Evolutionary conservation across 2,888 invertebrate genomes (phyloP).

Genomic region (Ashinkailepas kermadecensis): DNA sequence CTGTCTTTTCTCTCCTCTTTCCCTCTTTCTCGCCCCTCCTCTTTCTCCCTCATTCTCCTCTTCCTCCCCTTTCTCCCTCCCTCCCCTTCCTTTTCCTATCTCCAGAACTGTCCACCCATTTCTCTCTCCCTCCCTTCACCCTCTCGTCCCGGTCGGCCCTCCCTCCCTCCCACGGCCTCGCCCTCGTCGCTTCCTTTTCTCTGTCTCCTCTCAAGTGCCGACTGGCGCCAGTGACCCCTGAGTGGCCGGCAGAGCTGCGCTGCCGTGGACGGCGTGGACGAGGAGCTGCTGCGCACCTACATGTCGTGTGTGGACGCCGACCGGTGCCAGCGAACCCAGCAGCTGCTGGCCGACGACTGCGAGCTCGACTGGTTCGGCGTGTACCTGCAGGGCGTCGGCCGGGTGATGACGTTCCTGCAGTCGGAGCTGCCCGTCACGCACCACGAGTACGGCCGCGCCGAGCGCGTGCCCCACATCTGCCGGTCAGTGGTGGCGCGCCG

Average conservation of each 20-base stretch:
- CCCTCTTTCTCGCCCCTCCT: too few species aligned
- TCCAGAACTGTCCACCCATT: too few species aligned
- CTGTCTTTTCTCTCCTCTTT: too few species aligned
- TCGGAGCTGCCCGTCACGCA: slow-evolving; percentile 10
- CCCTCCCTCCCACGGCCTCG: too few species aligned
- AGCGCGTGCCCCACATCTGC: slow-evolving; percentile 15
- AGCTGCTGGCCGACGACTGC: neutral
- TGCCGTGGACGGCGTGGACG: slow-evolving; percentile 22
- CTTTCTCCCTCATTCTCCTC: too few species aligned
- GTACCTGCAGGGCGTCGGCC: slow-evolving; percentile 1
- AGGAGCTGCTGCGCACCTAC: slow-evolving; percentile 22
- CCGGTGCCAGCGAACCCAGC: slow-evolving; percentile 17
- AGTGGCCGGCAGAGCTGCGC: slow-evolving; percentile 25
- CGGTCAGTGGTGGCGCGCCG: neutral
- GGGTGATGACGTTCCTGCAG: slow-evolving; percentile 15
- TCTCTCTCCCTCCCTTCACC: too few species aligned
- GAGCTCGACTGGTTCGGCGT: slow-evolving; percentile 21
- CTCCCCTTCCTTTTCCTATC: too few species aligned
- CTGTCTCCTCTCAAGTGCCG: neutral
- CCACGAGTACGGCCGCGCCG: slow-evolving; percentile 14
- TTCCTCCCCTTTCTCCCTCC: too few species aligned
- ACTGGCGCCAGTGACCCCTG: slow-evolving; percentile 25
- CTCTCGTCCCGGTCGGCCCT: neutral
- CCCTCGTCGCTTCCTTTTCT: too few species aligned
- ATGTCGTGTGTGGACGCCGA: neutral